Percentiles rank a stretch among this genome's conserved stretches.
phyloP scores from a whole-genome alignment of 2,113 vertebrate species.

The Notarius lentiginosus region DNA sequence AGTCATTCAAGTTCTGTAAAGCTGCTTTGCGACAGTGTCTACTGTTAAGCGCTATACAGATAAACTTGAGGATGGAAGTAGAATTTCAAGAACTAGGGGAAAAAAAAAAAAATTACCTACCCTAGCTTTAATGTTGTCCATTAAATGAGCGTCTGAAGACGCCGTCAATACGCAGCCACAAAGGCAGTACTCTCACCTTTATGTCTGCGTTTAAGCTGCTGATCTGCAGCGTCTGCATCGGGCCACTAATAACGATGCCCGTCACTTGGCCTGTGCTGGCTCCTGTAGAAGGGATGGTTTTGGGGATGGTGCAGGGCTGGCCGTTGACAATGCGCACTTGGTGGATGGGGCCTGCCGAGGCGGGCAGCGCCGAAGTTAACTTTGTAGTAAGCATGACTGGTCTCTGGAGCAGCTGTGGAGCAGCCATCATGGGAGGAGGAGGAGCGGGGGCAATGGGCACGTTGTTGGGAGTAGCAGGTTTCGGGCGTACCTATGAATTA shows the following conservation, averaged over 20 bases:
- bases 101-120: no score
- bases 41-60: no score
- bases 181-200: slow-evolving; percentile 76
- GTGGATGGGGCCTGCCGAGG: slow-evolving; percentile 90
- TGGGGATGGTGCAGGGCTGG: slow-evolving; percentile 84
- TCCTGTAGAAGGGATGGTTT: slow-evolving; percentile 56
- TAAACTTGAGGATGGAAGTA: no score
- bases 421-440: slow-evolving; percentile 95
- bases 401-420: slow-evolving; percentile 92
- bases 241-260: slow-evolving; percentile 92
- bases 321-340: slow-evolving; percentile 96
- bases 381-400: slow-evolving; percentile 95
- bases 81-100: no score
- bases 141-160: neutral
- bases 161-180: neutral
- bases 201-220: slow-evolving; percentile 88
- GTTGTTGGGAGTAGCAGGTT: slow-evolving; percentile 86
- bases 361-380: slow-evolving; percentile 81
- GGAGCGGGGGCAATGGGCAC: slow-evolving; percentile 96
- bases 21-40: no score
- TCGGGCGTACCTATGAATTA: slow-evolving; percentile 84
- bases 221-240: slow-evolving; percentile 88
- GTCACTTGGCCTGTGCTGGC: slow-evolving; percentile 84
- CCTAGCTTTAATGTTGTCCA: neutral
- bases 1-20: no score